A percentile compares a stretch with the other conserved stretches of the same genome.
Conservation (phyloP, 2,888 invertebrate species). For the Thumatha senex region DNA sequence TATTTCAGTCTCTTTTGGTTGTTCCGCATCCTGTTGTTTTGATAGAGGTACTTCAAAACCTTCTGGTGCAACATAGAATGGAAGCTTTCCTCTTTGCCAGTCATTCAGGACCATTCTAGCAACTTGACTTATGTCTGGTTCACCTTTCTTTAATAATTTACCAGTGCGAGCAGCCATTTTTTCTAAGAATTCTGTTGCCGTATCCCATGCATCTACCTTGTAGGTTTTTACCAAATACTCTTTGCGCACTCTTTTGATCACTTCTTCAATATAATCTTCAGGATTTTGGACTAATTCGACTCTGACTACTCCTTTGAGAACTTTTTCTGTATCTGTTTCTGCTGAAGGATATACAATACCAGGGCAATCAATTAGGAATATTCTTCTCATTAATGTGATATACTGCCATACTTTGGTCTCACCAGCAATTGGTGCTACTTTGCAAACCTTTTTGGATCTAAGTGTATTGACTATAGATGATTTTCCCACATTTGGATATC, state of each 20-base stretch:
- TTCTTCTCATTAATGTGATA: constrained; percentile 97
- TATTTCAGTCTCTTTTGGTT: constrained; percentile 36
- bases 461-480: constrained; percentile 99
- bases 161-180: constrained; percentile 94
- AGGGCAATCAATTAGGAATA: constrained; percentile 99
- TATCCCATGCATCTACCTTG: constrained; percentile 91
- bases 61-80: constrained; percentile 95
- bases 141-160: constrained; percentile 97
- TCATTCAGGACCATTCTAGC: constrained; percentile 98
- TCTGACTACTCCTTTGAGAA: constrained; percentile 98
- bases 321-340: constrained; percentile 97
- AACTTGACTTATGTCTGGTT: constrained; percentile 94
- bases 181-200: constrained; percentile 94
- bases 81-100: constrained; percentile 98
- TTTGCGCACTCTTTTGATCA: constrained; percentile 93
- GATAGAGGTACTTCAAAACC: constrained; percentile 89
- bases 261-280: constrained; percentile 95
- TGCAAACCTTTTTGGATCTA: constrained; percentile 98
- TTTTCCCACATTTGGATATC: constrained; percentile 99
- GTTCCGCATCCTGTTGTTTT: constrained; percentile 56
- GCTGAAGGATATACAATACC: constrained; percentile 99
- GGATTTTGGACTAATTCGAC: constrained; percentile 97
- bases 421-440: constrained; percentile 99
- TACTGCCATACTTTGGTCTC: constrained; percentile 99
- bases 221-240: constrained; percentile 97